phyloP scores from a whole-genome alignment of 2,797 vertebrate species.

The Eulemur coronatus region DNA sequence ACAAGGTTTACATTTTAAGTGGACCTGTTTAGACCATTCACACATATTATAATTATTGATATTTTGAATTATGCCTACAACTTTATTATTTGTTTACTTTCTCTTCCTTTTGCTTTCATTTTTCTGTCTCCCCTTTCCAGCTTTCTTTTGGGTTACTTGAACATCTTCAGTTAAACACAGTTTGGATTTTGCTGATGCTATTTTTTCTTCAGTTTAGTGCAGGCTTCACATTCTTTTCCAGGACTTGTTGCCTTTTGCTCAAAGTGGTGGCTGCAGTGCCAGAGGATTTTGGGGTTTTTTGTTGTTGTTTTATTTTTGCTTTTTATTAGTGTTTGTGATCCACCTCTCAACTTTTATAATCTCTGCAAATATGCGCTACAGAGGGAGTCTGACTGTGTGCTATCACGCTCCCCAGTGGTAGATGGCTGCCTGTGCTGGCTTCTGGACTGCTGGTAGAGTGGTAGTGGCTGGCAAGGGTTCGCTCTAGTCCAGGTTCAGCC shows the following conservation, averaged over 20 bases:
- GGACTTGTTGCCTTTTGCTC: neutral
- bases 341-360: neutral
- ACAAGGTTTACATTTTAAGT: neutral
- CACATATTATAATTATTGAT: neutral
- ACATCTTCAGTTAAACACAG: neutral
- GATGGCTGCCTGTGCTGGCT: neutral
- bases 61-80: neutral
- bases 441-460: neutral
- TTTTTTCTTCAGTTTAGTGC: neutral
- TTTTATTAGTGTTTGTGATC: neutral
- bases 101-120: neutral
- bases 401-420: rapidly evolving
- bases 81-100: neutral
- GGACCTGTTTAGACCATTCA: too few relatives aligned
- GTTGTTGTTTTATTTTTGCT: neutral
- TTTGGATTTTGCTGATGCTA: neutral
- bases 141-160: neutral
- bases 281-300: neutral
- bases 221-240: neutral
- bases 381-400: rapidly evolving
- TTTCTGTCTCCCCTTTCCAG: neutral
- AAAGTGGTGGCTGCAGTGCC: neutral
- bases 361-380: neutral
- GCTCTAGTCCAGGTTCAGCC: neutral
- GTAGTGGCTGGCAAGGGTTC: neutral